phyloP scores from a whole-genome alignment of 2,113 vertebrate species.

The Perca schrenkii region DNA sequence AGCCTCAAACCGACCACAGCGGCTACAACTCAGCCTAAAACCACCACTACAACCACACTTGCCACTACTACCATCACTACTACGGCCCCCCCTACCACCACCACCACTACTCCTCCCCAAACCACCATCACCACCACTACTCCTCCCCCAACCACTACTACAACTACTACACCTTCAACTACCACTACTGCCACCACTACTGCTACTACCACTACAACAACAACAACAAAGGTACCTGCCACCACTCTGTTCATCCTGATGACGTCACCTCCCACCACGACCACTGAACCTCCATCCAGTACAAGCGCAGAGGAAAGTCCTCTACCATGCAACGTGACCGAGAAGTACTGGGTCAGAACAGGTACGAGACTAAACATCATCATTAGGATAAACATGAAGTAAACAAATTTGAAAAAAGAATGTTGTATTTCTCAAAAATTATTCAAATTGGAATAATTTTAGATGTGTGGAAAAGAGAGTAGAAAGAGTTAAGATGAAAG shows the following conservation, averaged over 20 bases:
- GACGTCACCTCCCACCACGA: conserved; percentile 46
- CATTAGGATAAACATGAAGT: neutral
- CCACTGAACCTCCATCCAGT: conserved; percentile 66
- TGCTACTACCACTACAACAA: conserved; percentile 80
- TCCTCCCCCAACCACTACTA: conserved; percentile 72
- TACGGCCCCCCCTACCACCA: conserved; percentile 57
- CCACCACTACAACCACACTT: conserved; percentile 57
- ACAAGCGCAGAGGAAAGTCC: conserved; percentile 81
- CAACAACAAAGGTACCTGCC: conserved; percentile 70
- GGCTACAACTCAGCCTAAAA: conserved; percentile 43
- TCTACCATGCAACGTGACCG: conserved; percentile 92
- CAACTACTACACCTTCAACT: conserved; percentile 38
- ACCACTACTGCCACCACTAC: conserved; percentile 83
- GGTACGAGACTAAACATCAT: conserved; percentile 44
- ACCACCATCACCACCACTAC: conserved; percentile 52
- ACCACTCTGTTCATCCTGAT: conserved; percentile 58
- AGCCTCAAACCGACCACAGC: conserved; percentile 48
- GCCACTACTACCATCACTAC: conserved; percentile 52
- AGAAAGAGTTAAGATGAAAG: neutral
- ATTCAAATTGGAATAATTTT: neutral
- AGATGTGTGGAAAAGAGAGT: neutral
- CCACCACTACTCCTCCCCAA: conserved; percentile 44
- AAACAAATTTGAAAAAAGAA: neutral
- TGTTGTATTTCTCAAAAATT: neutral
- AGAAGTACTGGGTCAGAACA: conserved; percentile 91